phyloP scores from a whole-genome alignment of 2,797 vertebrate species.

The Emys orbicularis region DNA sequence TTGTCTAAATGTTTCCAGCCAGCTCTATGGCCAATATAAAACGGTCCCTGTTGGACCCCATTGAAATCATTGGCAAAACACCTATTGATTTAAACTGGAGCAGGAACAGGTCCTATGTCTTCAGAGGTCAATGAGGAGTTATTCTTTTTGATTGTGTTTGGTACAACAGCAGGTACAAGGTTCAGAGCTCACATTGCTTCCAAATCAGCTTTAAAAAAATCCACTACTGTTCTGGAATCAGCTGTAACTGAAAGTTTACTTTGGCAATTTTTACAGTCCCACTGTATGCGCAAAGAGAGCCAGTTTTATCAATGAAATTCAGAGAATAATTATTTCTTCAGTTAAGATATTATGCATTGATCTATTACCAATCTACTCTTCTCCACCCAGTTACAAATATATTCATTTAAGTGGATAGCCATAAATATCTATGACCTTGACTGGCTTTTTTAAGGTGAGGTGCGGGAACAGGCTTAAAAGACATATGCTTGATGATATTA shows the following conservation, averaged over 20 bases:
- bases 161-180: slow-evolving; percentile 1
- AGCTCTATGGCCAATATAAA: background rate
- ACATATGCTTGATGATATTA: slow-evolving; percentile 40
- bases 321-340: slow-evolving; percentile 23
- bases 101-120: background rate
- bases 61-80: background rate
- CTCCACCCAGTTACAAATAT: slow-evolving; percentile 43
- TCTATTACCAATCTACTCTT: slow-evolving; percentile 42
- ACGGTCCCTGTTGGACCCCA: background rate
- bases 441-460: slow-evolving; percentile 63
- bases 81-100: background rate
- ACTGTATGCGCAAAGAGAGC: background rate
- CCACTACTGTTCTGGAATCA: background rate
- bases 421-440: slow-evolving; percentile 77
- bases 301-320: slow-evolving; percentile 41
- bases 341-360: slow-evolving; percentile 20
- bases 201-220: slow-evolving; percentile 8
- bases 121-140: slow-evolving; percentile 11
- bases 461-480: slow-evolving; percentile 60
- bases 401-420: slow-evolving; percentile 58
- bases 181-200: slow-evolving; percentile 39
- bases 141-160: slow-evolving; percentile 4
- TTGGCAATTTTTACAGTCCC: slow-evolving; percentile 15
- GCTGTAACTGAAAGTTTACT: background rate
- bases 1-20: background rate